Percentiles rank a stretch among this genome's conserved stretches.
Conservation (phyloP, 1,140 invertebrate species). For the Camponotus floridanus region DNA sequence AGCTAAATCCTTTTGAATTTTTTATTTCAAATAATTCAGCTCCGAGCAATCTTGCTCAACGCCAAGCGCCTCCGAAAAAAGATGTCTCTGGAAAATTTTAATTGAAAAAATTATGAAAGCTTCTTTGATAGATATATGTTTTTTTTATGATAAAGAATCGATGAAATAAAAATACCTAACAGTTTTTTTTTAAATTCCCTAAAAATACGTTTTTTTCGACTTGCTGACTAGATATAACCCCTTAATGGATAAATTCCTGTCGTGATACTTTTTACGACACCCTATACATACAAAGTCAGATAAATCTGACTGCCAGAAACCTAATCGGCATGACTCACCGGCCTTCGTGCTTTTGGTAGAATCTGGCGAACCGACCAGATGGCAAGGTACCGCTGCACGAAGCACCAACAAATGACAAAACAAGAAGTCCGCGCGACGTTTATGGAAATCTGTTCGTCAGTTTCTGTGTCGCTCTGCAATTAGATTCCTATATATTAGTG, state of each 20-base stretch:
- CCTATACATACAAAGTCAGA: not conserved
- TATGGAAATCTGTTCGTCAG: constrained; percentile 9
- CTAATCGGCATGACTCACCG: constrained; percentile 63
- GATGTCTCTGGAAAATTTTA: too few species aligned
- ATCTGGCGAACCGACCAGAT: constrained; percentile 19
- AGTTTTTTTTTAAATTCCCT: too few species aligned
- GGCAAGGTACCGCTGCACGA: constrained; percentile 45
- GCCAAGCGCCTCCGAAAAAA: too few species aligned
- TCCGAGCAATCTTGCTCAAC: too few species aligned
- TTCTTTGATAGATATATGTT: too few species aligned
- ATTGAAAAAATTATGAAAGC: too few species aligned
- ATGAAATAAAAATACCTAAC: too few species aligned
- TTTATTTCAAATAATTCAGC: too few species aligned
- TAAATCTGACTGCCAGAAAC: constrained; percentile 64
- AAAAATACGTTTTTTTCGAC: too few species aligned
- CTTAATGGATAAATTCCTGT: not conserved
- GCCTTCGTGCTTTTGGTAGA: constrained; percentile 43
- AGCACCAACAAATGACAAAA: constrained; percentile 25
- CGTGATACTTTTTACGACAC: not conserved
- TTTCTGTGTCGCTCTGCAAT: not conserved
- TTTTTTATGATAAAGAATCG: too few species aligned
- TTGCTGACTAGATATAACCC: too few species aligned
- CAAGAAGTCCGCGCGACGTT: not conserved
- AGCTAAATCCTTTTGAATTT: too few species aligned
- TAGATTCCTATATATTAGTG: not conserved